phyloP scores from a whole-genome alignment of 2,113 vertebrate genomes.

The Cepphus grylle region DNA sequence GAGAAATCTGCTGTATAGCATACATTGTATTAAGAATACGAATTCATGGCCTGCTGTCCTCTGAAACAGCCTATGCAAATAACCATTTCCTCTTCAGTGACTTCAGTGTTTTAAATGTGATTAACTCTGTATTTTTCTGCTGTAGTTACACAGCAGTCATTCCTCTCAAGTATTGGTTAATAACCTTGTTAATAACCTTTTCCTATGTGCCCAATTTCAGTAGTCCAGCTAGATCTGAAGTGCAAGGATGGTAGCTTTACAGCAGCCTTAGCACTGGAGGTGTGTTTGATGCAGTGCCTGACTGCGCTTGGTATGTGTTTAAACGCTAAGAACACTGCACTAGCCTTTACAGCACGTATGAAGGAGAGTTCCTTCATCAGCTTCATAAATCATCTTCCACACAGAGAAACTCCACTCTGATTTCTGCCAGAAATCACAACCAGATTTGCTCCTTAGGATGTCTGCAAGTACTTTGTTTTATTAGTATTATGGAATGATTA shows the following conservation, averaged over 20 bases:
- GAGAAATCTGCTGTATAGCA: background rate
- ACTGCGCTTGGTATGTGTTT: background rate
- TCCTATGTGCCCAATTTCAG: background rate
- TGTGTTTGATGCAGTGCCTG: background rate
- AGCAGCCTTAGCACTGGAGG: background rate
- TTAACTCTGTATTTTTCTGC: background rate
- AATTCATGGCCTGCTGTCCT: background rate
- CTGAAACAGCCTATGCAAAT: background rate
- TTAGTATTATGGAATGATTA: background rate
- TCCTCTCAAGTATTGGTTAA: background rate
- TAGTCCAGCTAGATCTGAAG: background rate
- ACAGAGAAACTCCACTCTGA: background rate
- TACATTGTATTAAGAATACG: background rate
- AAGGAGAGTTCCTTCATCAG: background rate
- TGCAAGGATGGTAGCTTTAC: background rate
- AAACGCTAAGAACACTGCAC: background rate
- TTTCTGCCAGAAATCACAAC: background rate
- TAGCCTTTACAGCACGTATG: background rate
- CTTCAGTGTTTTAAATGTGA: background rate
- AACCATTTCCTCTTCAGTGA: background rate
- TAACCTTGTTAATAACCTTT: background rate
- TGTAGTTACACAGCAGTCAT: background rate
- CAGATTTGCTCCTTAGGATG: background rate
- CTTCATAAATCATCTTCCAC: background rate
- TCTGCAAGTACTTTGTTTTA: background rate